Conservation (phyloP, 2,113 vertebrate genomes). For the Python bivittatus region DNA sequence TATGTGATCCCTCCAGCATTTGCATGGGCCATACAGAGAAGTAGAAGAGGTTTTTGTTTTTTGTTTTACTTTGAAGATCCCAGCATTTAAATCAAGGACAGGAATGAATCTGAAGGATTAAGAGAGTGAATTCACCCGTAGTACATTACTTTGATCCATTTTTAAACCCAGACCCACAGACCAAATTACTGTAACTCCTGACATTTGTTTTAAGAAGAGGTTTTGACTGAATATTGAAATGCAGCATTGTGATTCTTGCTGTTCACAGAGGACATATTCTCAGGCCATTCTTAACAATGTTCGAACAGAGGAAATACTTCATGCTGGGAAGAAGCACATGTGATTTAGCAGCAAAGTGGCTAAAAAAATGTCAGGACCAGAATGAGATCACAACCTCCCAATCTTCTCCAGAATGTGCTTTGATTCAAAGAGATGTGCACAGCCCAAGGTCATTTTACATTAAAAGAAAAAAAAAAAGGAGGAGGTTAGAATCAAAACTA, state of each 20-base stretch:
- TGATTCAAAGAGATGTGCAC: not conserved
- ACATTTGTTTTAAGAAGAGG: not conserved
- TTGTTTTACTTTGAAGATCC: not conserved
- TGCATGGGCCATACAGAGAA: not conserved
- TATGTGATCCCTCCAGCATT: not conserved
- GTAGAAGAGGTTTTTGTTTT: not conserved
- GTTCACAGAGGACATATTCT: not conserved
- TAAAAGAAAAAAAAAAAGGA: not conserved
- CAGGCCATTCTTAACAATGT: not conserved
- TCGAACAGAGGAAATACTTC: not conserved
- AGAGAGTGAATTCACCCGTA: not conserved
- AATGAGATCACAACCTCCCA: not conserved
- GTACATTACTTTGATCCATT: not conserved
- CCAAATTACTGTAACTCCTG: not conserved
- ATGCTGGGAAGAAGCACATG: accelerated
- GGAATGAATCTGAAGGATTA: not conserved
- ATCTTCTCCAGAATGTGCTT: not conserved
- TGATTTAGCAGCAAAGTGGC: not conserved
- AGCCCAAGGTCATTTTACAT: not conserved
- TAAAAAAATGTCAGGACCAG: not conserved
- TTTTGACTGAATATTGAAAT: not conserved
- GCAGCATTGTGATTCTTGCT: not conserved
- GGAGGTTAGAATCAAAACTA: not conserved
- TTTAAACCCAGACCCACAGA: not conserved
- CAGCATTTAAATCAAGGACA: not conserved